Evolutionary conservation across 2,113 vertebrate species (phyloP), one percentile per base, ranked within the genome.

Genomic region (Xenotilapia flavipinnis): DNA sequence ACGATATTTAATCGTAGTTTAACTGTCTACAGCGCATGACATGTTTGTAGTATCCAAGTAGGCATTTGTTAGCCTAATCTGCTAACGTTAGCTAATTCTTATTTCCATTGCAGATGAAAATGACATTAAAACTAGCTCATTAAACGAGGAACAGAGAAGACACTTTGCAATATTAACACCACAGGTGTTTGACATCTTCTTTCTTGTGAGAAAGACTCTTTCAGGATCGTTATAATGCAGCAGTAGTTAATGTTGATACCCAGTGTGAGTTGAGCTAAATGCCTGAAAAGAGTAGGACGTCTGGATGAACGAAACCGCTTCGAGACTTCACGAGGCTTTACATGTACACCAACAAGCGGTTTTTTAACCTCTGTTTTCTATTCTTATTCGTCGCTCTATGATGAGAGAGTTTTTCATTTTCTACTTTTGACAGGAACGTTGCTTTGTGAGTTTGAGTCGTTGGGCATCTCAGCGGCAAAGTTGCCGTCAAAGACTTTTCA

Each of bases 81-180:
- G 87, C 91, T 92, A 90, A 73, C 83, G 21, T 33, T 38, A 53
- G 85, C 80, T 83, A 85, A 17, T 12, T 85, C 83, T 45, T 80
- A 45, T 55, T 87, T 80, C 54, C 49, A 60, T 60, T 85, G 8
- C 26, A 17, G 33, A 42, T 15, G 11, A 28, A 26, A 33, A 23
- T 14, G 56, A 60, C 62, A 79, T 47, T 11, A 6, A 21, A 82
- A 53, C 8, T 26, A 40, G 51, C 45, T 7, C 42, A 23, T 38
- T 80, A 23, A 36, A 68, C 13, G 55, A n/a, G 31, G 17, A 77
- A 51, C 55, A 70, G 49, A 49, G 15, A 10, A 19, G 31, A 75
- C 23, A 47, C 60, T n/a, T 49, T 60, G 5, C 82, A 17, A 2
- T 5, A 31, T 15, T 12, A 19, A 33, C 8, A 19, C 36, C 7